phyloP scores from a whole-genome alignment of 1,140 invertebrate species.

The Eurytemora carolleeae region DNA sequence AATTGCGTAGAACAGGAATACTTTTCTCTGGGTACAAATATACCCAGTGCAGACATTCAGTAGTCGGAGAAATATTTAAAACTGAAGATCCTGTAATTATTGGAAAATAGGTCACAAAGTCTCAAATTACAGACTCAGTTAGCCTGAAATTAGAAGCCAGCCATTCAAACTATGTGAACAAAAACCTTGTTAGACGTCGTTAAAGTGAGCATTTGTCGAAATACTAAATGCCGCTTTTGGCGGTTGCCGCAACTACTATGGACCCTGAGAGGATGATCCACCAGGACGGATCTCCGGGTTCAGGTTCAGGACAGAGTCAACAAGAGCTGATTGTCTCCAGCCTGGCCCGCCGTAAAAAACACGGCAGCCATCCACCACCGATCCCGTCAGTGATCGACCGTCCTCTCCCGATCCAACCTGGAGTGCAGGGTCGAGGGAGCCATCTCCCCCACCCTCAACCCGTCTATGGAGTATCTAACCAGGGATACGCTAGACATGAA shows the following conservation, averaged over 20 bases:
- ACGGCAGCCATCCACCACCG: background rate
- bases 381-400: background rate
- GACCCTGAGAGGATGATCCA: background rate
- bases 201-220: too few relatives aligned
- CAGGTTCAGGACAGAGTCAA: background rate
- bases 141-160: too few relatives aligned
- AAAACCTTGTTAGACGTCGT: too few relatives aligned
- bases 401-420: background rate
- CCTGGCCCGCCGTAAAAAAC: background rate
- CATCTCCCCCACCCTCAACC: background rate
- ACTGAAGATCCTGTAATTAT: too few relatives aligned
- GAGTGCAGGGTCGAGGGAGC: background rate
- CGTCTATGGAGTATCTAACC: background rate
- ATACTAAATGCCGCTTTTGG: background rate
- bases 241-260: background rate
- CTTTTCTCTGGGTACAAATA: too few relatives aligned
- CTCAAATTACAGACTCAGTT: too few relatives aligned
- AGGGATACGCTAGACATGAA: background rate
- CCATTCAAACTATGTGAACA: too few relatives aligned
- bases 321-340: background rate
- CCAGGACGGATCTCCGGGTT: background rate
- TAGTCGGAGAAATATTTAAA: too few relatives aligned
- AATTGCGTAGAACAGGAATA: too few relatives aligned
- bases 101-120: too few relatives aligned
- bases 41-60: too few relatives aligned